Base-by-base conservation (phyloP, 2,888 invertebrate genomes). In the Allygus modestus region DNA sequence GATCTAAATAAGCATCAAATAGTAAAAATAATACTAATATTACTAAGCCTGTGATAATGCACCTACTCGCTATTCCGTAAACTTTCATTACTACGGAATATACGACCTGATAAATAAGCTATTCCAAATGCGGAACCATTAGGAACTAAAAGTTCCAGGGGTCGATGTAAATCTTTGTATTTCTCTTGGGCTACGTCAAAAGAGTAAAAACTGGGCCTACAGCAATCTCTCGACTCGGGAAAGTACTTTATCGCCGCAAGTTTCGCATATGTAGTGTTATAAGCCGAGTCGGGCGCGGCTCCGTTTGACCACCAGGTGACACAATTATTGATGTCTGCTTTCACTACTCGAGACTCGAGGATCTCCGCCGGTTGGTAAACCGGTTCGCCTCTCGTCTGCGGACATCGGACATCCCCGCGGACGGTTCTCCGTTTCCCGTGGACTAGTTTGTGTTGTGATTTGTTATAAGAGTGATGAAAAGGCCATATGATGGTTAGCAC, bases 251-350 rank as follows among this genome's bases (percentile, higher is more conserved):
- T 54, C 54, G 54, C 54, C 11, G 46, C 11, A 46, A 46, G 46
- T 46, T 46, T 46, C 37, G 46, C 46, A 46, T 12, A 37, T 9
- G 37, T 46, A 17, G 46, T 46, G 46, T 46, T 4, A 9, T 46
- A 37, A 7, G 37, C 5, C 37, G 9, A 37, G 65, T 4, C 26
- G 20, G 58, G 65, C 65, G 65, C 65, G 65, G 65, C 65, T 12
- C 17, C 31, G 65, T 65, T 58, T 31, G 65, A 65, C 12, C 23
- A 15, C 31, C 65, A 23, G 31, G 65, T 65, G 65, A 65, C 65
- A 65, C 65, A 15, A 65, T 65, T 65, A 65, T 65, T 65, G 65
- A 65, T 65, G 31, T 15, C 58, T 65, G 65, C 65, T 65, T 65
- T 65, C 65, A 65, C 65, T 65, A 28, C 28, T 31, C 31, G 58